phyloP scores from a whole-genome alignment of 1,140 invertebrate species.

The Eueides isabella region DNA sequence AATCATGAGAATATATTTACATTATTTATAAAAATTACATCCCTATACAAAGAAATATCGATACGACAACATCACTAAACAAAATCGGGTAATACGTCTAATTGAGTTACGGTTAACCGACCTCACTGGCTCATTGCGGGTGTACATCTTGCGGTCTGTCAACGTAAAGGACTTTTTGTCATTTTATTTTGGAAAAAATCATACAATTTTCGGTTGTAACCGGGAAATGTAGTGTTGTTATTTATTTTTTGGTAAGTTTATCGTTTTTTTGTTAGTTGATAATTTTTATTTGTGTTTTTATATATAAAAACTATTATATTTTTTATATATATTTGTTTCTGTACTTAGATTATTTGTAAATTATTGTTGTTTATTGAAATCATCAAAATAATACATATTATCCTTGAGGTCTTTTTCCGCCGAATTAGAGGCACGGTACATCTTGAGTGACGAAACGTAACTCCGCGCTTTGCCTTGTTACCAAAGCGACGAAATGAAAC shows the following conservation, averaged over 20 bases:
- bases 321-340: too few species aligned
- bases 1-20: too few species aligned
- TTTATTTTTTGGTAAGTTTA: constrained; percentile 41
- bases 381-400: too few species aligned
- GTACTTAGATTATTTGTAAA: too few species aligned
- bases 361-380: too few species aligned
- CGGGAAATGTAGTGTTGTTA: constrained; percentile 52
- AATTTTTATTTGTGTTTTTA: not conserved
- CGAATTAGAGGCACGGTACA: too few species aligned
- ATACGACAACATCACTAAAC: constrained; percentile 54
- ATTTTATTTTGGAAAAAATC: constrained; percentile 25
- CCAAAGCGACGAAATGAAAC: too few species aligned
- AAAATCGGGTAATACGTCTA: constrained; percentile 75
- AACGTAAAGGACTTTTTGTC: constrained; percentile 37
- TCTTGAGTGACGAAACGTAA: too few species aligned
- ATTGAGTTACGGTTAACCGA: constrained; percentile 76
- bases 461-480: too few species aligned
- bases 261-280: not conserved
- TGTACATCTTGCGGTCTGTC: constrained; percentile 47
- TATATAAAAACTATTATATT: too few species aligned
- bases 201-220: constrained; percentile 18
- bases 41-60: not conserved
- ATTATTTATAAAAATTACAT: not conserved
- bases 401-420: too few species aligned
- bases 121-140: constrained; percentile 65